Evolutionary conservation across 2,888 invertebrate genomes (phyloP), one percentile per base, ranked within the genome.

Genomic region (Mycalesis mineus): DNA sequence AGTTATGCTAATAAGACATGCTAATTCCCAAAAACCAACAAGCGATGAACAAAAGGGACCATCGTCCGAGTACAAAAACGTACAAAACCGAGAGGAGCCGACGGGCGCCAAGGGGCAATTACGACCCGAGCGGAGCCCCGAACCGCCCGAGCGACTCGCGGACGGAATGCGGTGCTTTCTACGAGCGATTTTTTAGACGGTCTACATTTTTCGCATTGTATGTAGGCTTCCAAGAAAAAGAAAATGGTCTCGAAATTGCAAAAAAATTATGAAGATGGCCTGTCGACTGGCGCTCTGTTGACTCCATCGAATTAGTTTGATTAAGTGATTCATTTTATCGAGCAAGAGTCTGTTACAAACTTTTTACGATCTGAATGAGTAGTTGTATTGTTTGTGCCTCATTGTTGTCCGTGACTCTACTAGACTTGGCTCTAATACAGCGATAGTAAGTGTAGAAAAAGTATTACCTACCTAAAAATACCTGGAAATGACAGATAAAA

Each of bases 11-110:
- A 89, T 86, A 88, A 88, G 89, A 88, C 89, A 86, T 84, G 87
- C 89, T 89, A 89, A 89, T 89, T 88, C 81, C 82, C 79, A 53
- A 88, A 89, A 89, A 89, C 86, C 89, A 89, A 89, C 89, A 89
- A 84, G 80, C 80, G 72, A 69, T 61, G 74, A 75, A 74, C 73
- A 77, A 80, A 82, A 81, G 74, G 75, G 70, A 72, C 72, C 73
- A 77, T 70, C 72, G 73, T 71, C 69, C 68, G 71, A 70, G 58
- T 69, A 73, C 75, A 73, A 82, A 88, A 86, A 87, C 74, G 77
- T 82, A 78, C 68, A 82, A 79, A 75, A 76, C 57, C 62, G 67
- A 69, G 75, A 74, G 71, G 73, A 72, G 75, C 73, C 80, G 85
- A 78, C 88, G 78, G 88, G 89, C 89, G 89, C 89, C 89, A 84